Base-by-base conservation (phyloP, 2,888 invertebrate genomes). In the Epinotia bilunana region DNA sequence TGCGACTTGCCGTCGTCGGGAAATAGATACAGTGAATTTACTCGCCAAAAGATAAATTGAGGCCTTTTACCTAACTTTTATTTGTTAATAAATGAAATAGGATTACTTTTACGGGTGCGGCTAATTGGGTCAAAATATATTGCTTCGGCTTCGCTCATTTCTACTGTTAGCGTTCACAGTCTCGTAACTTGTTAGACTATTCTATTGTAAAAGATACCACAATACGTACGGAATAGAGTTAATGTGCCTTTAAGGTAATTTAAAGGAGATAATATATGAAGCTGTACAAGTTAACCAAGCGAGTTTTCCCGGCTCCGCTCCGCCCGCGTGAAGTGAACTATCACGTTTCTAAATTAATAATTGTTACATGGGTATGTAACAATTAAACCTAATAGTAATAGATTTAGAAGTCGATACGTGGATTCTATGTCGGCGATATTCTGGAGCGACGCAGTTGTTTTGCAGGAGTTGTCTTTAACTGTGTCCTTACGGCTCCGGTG, bases 11-110 rank as follows among this genome's bases (percentile, higher is more conserved):
- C 67, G 46, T 18, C 67, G 57, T 64, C 60, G 65, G 83, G 80
- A 83, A 82, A 83, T 82, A 80, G 81, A 78, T 79, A 80, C 78
- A 80, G 76, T 79, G 78, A 79, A 79, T 78, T 78, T 72, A 79
- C 74, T 79, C 73, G 77, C 49, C 68, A 16, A 64, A 64, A 74
- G 64, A 74, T 61, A 70, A 55, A 65, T 65, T 46, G 73, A 58
- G 65, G 61, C 46, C 53, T 58, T 68, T 60, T 65, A 20, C 55
- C 65, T 55, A 65, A 75, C 74, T 65, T 71, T 75, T 72, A 57
- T 72, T 67, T 67, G 75, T 75, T 67, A 33, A 43, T 72, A 72
- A 75, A 61, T 75, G 65, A 72, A 72, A 75, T 67, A 71, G 71
- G 71, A 65, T 67, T 71, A 72, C 63, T 74, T 65, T 13, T 75